Base-by-base conservation (phyloP, 2,797 vertebrate genomes). In the Manis crassicaudata region DNA sequence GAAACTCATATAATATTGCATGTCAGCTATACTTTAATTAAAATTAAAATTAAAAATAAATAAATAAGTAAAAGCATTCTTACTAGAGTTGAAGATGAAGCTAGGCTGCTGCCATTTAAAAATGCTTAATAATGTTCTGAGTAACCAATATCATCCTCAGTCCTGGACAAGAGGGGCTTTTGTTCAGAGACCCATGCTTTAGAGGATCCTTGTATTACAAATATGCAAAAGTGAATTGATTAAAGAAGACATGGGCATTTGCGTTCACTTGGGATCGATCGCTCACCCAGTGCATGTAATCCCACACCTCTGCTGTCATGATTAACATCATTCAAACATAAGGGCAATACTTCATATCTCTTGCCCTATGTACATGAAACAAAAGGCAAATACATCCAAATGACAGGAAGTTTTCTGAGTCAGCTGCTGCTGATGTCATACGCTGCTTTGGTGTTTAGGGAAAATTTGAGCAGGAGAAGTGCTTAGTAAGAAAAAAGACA, bases 401-500 rank as follows among this genome's bases (percentile, higher is more conserved):
- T 43, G 16, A 18, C 72, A 10, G 11, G 21, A 95, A 75, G 29
- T 14, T 54, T 79, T 86, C 40, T 89, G 62, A 86, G n/a, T 82
- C 85, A 75, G 27, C 67, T 73, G 25, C 46, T 81, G 35, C 62
- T 79, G 27, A 50, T 92, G 63, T 92, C 72, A 96, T 32, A 75
- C n/a, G 70, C 35, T 75, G 56, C 52, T 92, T 79, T 37, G 25
- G 43, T 86, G 58, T 54, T 6, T 35, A 81, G 52, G 80, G 52
- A 85, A 67, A 94, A 88, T 76, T 20, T 92, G 85, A 95, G 68
- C 17, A 67, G 75, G 73, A 60, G 54, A 96, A 93, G 32, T 93
- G 80, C 62, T 92, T 88, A 88, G 32, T 80, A 94, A 93, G 63
- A 95, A n/a, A 92, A 95, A 95, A 95, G 70, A 80, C 50, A 92